These are phyloP conservation scores for Drosophila bifasciata DNA, from an alignment of 1,140 invertebrate species.

Conservation along the genomic window DNA sequence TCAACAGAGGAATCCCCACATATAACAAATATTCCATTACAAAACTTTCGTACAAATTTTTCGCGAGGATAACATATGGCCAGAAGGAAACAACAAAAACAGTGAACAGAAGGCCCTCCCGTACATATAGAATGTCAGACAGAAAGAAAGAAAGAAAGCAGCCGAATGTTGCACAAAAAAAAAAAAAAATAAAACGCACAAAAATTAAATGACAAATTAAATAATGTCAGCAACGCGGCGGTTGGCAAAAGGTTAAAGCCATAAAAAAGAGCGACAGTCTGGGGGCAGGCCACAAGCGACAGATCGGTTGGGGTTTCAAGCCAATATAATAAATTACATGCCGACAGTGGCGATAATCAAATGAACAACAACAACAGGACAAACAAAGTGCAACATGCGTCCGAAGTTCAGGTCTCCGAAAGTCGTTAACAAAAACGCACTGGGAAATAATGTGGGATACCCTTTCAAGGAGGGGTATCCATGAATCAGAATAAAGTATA, in stretches of 20 bases:
- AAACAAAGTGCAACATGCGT: conserved; percentile 70
- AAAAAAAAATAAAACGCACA: conserved; percentile 18
- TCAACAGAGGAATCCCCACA: conserved; percentile 17
- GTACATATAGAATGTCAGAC: too few relatives aligned
- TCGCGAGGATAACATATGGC: conserved; percentile 53
- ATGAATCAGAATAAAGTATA: too few relatives aligned
- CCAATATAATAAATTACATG: conserved; percentile 82
- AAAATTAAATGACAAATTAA: conserved; percentile 81
- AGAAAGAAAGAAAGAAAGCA: too few relatives aligned
- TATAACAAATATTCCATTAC: conserved; percentile 34
- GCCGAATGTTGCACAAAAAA: conserved; percentile 14
- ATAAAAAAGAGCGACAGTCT: conserved; percentile 63
- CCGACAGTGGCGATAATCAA: conserved; percentile 81
- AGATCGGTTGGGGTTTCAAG: conserved; percentile 46
- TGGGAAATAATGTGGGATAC: conserved; percentile 43
- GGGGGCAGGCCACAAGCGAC: too few relatives aligned
- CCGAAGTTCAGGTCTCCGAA: conserved; percentile 21
- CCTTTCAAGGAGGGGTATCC: too few relatives aligned
- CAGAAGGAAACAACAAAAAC: conserved; percentile 2
- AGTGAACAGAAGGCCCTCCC: conserved; percentile 23
- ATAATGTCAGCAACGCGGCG: conserved; percentile 78
- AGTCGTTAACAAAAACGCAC: conserved; percentile 70
- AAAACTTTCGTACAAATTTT: conserved; percentile 41
- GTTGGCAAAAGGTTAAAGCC: conserved; percentile 78
- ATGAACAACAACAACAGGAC: conserved; percentile 63